Percentiles rank a stretch among this genome's conserved stretches.
phyloP scores from a whole-genome alignment of 37 sponge, comb jelly and placozoan genomes.

The Eunapius fragilis region DNA sequence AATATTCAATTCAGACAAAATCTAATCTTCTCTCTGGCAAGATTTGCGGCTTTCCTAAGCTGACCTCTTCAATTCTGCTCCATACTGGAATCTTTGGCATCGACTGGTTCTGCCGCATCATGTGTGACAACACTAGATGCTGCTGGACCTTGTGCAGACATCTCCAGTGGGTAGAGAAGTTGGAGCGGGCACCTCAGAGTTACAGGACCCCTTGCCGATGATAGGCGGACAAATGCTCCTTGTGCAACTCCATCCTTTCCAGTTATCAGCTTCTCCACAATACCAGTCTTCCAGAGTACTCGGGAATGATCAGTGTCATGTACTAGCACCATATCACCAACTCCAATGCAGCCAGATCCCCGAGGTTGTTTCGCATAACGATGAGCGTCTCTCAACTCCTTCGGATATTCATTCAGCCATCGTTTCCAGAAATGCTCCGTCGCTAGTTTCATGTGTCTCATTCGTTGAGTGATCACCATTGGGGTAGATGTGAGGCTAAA shows the following conservation, averaged over 20 bases:
- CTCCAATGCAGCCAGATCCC: neutral
- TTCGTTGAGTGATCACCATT: neutral
- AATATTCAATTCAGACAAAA: neutral
- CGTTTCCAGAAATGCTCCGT: conserved; percentile 35
- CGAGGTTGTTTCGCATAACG: neutral
- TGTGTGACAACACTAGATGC: neutral
- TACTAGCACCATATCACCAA: conserved; percentile 31
- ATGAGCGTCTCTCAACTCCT: conserved; percentile 21
- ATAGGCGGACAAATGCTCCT: conserved; percentile 13
- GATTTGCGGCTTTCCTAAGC: neutral
- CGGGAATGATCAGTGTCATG: conserved; percentile 5
- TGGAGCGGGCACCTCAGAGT: conserved; percentile 12
- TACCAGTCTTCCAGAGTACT: conserved; percentile 5
- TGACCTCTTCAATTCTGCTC: neutral
- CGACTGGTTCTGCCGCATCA: neutral
- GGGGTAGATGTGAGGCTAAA: neutral
- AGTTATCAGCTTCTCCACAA: neutral
- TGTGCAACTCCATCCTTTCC: conserved; percentile 22
- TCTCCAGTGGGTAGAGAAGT: conserved; percentile 21
- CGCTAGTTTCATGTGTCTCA: conserved; percentile 17
- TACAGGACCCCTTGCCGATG: neutral
- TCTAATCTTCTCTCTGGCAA: neutral
- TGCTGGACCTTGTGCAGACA: neutral
- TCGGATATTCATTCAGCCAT: conserved; percentile 15
- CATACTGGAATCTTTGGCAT: neutral